phyloP scores from a whole-genome alignment of 1,140 invertebrate genomes.

The Orius laevigatus region DNA sequence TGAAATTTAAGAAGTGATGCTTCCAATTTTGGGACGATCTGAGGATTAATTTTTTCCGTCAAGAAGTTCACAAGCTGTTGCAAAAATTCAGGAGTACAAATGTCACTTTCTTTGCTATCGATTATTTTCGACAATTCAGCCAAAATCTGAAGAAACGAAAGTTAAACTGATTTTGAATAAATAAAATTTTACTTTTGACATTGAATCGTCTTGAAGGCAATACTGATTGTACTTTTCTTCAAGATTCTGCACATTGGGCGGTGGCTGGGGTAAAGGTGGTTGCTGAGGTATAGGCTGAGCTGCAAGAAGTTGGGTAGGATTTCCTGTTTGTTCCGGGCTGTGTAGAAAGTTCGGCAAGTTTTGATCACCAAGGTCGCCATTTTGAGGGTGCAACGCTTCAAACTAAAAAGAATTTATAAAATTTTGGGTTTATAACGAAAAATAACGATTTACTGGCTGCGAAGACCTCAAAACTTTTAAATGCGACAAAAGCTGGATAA shows the following conservation, averaged over 20 bases:
- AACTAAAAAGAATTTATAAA: background rate
- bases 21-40: constrained; percentile 13
- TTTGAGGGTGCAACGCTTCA: background rate
- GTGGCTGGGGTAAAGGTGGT: no score
- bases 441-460: background rate
- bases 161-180: no score
- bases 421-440: background rate
- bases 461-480: constrained; percentile 41
- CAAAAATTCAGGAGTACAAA: constrained; percentile 12
- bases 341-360: background rate
- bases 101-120: constrained; percentile 5
- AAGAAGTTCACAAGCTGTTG: constrained; percentile 10
- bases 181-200: no score
- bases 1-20: constrained; percentile 18
- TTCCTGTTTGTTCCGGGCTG: no score
- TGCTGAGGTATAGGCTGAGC: no score
- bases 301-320: no score
- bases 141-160: no score
- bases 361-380: no score
- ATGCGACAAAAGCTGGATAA: constrained; percentile 47
- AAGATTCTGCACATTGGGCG: no score
- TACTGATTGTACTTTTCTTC: no score
- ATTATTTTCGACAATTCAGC: constrained; percentile 11
- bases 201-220: no score
- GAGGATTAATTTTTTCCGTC: background rate